phyloP scores from a whole-genome alignment of 2,797 vertebrate genomes.

The Holocentrus rufus region DNA sequence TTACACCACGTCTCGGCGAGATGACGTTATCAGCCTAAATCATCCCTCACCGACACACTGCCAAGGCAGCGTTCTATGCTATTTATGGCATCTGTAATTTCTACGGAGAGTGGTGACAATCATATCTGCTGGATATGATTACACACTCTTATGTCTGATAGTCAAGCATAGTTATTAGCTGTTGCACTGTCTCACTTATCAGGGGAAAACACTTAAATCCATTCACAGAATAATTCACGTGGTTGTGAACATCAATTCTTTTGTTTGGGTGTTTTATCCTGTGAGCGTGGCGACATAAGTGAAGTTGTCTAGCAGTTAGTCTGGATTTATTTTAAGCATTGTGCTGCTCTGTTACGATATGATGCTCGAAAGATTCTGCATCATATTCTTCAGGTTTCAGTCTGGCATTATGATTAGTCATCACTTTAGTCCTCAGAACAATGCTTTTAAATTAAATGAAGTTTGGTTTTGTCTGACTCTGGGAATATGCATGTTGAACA shows the following conservation, averaged over 20 bases:
- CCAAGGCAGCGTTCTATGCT: constrained; percentile 36
- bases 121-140: constrained; percentile 63
- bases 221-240: constrained; percentile 22
- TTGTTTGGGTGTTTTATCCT: constrained; percentile 18
- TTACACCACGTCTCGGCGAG: constrained; percentile 24
- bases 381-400: too few species aligned
- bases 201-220: constrained; percentile 21
- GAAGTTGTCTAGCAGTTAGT: neutral
- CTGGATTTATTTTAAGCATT: neutral
- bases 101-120: constrained; percentile 52
- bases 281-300: constrained; percentile 1
- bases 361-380: too few species aligned
- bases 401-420: too few species aligned
- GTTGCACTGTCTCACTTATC: constrained; percentile 41
- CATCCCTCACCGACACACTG: constrained; percentile 35
- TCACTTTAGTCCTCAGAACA: too few species aligned
- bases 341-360: neutral
- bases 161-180: constrained; percentile 45
- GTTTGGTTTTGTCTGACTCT: too few species aligned
- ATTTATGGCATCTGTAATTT: constrained; percentile 63
- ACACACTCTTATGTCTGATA: constrained; percentile 53
- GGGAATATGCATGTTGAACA: too few species aligned
- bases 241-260: constrained; percentile 24
- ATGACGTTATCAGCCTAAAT: constrained; percentile 66
- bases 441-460: too few species aligned